A percentile compares a stretch with the other conserved stretches of the same genome.
Evolutionary conservation across 1,140 invertebrate genomes (phyloP).

Genomic region (Thaumetopoea pityocampa): DNA sequence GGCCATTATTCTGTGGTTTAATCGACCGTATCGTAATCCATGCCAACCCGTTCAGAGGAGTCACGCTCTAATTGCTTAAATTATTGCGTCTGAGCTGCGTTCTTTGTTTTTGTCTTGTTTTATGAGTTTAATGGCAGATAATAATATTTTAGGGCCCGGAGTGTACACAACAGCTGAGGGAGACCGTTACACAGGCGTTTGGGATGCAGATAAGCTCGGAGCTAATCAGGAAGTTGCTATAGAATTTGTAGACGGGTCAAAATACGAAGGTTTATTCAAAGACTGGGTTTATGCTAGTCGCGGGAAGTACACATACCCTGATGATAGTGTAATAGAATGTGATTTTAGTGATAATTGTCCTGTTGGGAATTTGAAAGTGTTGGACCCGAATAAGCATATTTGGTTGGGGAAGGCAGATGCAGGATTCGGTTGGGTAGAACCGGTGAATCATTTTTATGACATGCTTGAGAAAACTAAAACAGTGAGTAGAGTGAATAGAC

Average conservation of each 20-base stretch:
- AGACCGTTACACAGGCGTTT: slow-evolving; percentile 48
- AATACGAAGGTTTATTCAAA: slow-evolving; percentile 46
- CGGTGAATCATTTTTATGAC: slow-evolving; percentile 38
- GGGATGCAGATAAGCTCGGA: slow-evolving; percentile 49
- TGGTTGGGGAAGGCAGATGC: slow-evolving; percentile 51
- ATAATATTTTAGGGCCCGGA: slow-evolving; percentile 41
- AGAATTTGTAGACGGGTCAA: slow-evolving; percentile 41
- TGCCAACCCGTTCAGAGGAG: slow-evolving; percentile 35
- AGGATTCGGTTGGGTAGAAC: slow-evolving; percentile 45
- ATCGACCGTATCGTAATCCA: slow-evolving; percentile 41
- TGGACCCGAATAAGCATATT: slow-evolving; percentile 51
- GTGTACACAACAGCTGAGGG: slow-evolving; percentile 62
- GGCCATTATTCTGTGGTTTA: slow-evolving; percentile 26
- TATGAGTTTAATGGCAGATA: background rate
- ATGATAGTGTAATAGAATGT: slow-evolving; percentile 34
- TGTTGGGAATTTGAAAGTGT: slow-evolving; percentile 30
- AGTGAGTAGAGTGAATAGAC: slow-evolving; percentile 5
- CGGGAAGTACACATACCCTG: slow-evolving; percentile 50
- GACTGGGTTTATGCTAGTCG: slow-evolving; percentile 47
- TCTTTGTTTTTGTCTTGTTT: slow-evolving; percentile 4
- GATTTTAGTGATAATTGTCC: slow-evolving; percentile 49
- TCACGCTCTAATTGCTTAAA: slow-evolving; percentile 46
- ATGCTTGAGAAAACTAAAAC: slow-evolving; percentile 24
- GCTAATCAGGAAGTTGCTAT: slow-evolving; percentile 38
- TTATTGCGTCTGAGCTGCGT: slow-evolving; percentile 18